Percentiles rank a stretch among this genome's conserved stretches.
phyloP scores from a whole-genome alignment of 2,888 invertebrate genomes.

The Drosophila lacicola region DNA sequence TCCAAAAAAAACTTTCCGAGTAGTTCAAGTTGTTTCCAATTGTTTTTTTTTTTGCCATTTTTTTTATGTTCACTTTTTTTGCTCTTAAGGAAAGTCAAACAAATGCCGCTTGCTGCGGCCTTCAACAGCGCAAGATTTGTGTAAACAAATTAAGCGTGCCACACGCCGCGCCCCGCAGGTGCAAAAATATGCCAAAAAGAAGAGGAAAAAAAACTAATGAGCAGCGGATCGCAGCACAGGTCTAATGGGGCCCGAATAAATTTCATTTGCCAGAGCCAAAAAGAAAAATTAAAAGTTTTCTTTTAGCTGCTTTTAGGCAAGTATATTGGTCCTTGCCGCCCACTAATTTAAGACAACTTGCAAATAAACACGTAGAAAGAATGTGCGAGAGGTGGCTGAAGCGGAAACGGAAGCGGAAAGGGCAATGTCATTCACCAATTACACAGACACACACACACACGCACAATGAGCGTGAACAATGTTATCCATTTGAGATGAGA shows the following conservation, averaged over 20 bases:
- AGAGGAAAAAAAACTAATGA: slow-evolving; percentile 22
- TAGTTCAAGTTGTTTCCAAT: slow-evolving; percentile 62
- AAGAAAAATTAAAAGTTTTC: slow-evolving; percentile 46
- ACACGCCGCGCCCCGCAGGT: slow-evolving; percentile 26
- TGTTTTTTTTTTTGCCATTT: slow-evolving; percentile 31
- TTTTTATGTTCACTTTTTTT: slow-evolving; percentile 18
- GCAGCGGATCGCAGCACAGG: slow-evolving; percentile 23
- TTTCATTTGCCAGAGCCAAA: slow-evolving; percentile 26
- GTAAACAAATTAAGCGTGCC: slow-evolving; percentile 70
- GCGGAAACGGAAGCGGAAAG: slow-evolving; percentile 6
- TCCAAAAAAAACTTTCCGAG: slow-evolving; percentile 43
- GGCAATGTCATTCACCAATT: slow-evolving; percentile 41
- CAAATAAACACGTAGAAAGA: slow-evolving; percentile 49
- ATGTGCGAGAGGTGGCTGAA: slow-evolving; percentile 15
- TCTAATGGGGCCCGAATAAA: slow-evolving; percentile 55
- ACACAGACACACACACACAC: slow-evolving; percentile 12
- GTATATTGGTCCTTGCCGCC: slow-evolving; percentile 36
- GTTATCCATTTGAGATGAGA: slow-evolving; percentile 27
- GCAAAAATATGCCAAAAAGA: slow-evolving; percentile 9
- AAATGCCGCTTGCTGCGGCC: slow-evolving; percentile 23
- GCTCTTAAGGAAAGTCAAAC: slow-evolving; percentile 38
- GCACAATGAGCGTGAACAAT: slow-evolving; percentile 42
- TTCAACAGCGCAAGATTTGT: slow-evolving; percentile 60
- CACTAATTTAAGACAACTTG: slow-evolving; percentile 25
- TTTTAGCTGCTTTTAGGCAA: slow-evolving; percentile 21